Evolutionary conservation across 2,888 invertebrate genomes (phyloP), one percentile per base, ranked within the genome.

Genomic region (Vannuccia rotundouncinata): DNA sequence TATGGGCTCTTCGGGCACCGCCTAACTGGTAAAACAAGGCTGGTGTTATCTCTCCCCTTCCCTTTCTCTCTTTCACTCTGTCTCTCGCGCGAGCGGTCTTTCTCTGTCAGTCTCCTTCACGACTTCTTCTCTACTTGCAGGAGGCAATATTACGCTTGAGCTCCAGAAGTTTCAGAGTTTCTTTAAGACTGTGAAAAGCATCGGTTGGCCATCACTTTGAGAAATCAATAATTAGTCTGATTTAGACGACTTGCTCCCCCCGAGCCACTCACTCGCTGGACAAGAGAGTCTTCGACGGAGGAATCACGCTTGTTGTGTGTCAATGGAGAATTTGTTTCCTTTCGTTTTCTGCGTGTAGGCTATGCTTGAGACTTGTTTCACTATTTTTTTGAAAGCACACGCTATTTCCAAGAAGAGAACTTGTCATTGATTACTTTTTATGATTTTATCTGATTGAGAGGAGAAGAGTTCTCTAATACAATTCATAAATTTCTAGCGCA

Each of bases 171-270:
- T 5, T n/a, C n/a, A n/a, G 2, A 66, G 5, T 22, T 22, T 66
- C 17, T 45, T 13, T 13, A 22, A 66, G 66, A n/a, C 66, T 66
- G 66, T 66, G 66, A 66, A 66, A 66, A 66, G 66, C 66, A 66
- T 66, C 66, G 22, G 66, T 66, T 66, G 66, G 66, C 66, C 66
- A 66, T 66, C 66, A 66, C 66, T 66, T 66, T 66, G 66, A 66
- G 66, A 66, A 66, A 66, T 66, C 66, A 66, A 66, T 66, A 66
- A 66, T 66, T 66, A 66, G 66, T 66, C 66, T 66, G 66, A 66
- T 66, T 66, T 66, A 66, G 66, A 66, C 66, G 66, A 13, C 22
- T 22, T 66, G 25, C 22, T 66, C 22, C 66, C 66, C 22, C 66
- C 22, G 2, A 22, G 10, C 45, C 45, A 45, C 45, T 17, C 45